Percentiles rank a stretch among this genome's conserved stretches.
Evolutionary conservation across 23 tunicate species (phyloP).

Genomic region (Phallusia fumigata): DNA sequence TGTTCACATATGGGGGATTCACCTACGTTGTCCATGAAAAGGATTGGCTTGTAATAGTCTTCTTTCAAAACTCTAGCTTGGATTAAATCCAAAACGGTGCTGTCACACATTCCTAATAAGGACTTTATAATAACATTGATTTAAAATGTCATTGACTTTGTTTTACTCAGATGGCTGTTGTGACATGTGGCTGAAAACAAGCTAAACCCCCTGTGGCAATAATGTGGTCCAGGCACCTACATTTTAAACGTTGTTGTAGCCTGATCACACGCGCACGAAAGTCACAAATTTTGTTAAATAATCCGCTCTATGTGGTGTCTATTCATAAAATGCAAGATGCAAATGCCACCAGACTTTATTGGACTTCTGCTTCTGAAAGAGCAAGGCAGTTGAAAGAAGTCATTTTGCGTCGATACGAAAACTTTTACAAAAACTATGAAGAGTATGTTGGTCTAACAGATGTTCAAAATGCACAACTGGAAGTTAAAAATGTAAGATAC

Average conservation of each 20-base stretch:
- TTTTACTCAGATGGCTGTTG: too few relatives aligned
- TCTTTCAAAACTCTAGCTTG: too few relatives aligned
- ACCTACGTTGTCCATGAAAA: too few relatives aligned
- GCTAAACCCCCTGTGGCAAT: background rate
- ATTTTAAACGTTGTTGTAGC: background rate
- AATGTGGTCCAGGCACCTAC: background rate
- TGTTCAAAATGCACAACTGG: conserved; percentile 56
- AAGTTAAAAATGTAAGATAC: conserved; percentile 62
- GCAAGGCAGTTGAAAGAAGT: background rate
- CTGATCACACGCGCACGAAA: background rate
- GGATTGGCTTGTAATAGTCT: too few relatives aligned
- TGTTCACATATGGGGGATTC: too few relatives aligned
- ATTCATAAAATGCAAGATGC: too few relatives aligned
- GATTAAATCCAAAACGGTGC: too few relatives aligned
- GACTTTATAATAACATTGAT: too few relatives aligned
- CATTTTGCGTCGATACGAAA: background rate
- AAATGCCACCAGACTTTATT: background rate
- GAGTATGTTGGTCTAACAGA: conserved; percentile 70
- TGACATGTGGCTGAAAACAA: background rate
- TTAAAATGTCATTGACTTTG: too few relatives aligned
- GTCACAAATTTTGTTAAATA: background rate
- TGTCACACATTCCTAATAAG: too few relatives aligned
- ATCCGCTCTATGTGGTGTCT: background rate
- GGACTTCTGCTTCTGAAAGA: background rate
- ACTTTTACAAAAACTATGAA: conserved; percentile 55